These are phyloP conservation scores for Apis cerana DNA, from an alignment of 1,140 invertebrate genomes.

Conservation along the genomic window DNA sequence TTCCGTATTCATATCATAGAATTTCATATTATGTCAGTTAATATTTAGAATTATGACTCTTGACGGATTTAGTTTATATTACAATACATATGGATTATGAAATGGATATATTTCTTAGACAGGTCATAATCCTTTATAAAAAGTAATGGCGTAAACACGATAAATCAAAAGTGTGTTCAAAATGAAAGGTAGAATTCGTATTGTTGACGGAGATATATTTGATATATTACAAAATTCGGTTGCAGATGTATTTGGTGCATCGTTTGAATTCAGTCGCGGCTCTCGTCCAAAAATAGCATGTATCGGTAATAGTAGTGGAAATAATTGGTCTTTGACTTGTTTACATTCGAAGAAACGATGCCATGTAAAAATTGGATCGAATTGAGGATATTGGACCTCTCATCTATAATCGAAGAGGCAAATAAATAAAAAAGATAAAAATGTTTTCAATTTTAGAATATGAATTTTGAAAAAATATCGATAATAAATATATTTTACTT, in stretches of 20 bases:
- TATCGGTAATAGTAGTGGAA: conserved; percentile 14
- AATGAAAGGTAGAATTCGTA: background rate
- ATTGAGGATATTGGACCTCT: background rate
- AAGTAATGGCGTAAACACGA: background rate
- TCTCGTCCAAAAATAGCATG: conserved; percentile 16
- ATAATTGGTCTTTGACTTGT: conserved; percentile 30
- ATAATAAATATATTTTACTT: background rate
- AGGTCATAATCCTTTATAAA: conserved; percentile 31
- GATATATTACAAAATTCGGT: background rate
- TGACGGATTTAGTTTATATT: background rate
- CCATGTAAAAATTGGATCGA: conserved; percentile 5
- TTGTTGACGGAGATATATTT: background rate
- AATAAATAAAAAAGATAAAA: conserved; percentile 19
- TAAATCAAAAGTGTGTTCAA: conserved; percentile 4
- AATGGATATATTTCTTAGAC: conserved; percentile 26
- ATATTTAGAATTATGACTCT: too few relatives aligned
- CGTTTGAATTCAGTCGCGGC: background rate
- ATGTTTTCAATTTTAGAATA: background rate
- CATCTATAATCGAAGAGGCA: background rate
- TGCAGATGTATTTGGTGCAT: background rate
- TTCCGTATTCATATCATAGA: background rate
- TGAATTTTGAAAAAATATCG: background rate
- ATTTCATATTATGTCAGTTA: background rate
- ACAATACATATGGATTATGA: conserved; percentile 20
- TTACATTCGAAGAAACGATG: conserved; percentile 34